Evolutionary conservation across 1,140 invertebrate species (phyloP).

Genomic region (Antheraea pernyi): DNA sequence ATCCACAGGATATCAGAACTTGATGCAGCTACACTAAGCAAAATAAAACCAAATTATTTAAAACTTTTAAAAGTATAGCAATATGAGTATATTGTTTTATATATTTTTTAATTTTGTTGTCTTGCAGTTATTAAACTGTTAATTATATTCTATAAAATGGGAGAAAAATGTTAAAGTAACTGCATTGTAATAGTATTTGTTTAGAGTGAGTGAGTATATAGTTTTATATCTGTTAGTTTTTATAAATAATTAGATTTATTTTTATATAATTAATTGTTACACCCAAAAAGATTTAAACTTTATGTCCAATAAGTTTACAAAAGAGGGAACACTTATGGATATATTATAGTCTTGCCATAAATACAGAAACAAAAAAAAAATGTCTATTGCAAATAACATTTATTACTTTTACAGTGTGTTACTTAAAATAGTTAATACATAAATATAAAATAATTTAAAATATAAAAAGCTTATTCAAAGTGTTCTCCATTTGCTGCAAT

Average conservation of each 20-base stretch:
- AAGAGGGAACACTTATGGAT: no score
- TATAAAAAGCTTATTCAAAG: no score
- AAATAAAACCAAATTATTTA: constrained; percentile 70
- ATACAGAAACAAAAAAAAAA: no score
- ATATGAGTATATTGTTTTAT: background rate
- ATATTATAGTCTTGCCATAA: no score
- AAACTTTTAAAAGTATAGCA: constrained; percentile 53
- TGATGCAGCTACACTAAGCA: constrained; percentile 53
- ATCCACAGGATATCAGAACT: constrained; percentile 70
- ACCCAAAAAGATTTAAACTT: background rate
- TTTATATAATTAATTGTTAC: background rate
- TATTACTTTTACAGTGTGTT: no score
- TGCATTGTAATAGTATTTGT: background rate
- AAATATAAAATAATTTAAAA: no score
- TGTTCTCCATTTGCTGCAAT: no score
- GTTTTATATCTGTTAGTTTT: background rate
- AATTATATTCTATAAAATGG: background rate
- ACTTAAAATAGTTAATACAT: no score
- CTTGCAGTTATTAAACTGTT: background rate
- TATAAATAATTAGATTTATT: background rate
- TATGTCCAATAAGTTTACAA: no score
- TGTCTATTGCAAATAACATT: no score
- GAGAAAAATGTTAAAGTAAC: background rate
- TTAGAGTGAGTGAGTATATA: background rate
- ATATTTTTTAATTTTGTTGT: no score